Evolutionary conservation across 2,888 invertebrate species (phyloP).

Genomic region (Eutolmus rufibarbis): DNA sequence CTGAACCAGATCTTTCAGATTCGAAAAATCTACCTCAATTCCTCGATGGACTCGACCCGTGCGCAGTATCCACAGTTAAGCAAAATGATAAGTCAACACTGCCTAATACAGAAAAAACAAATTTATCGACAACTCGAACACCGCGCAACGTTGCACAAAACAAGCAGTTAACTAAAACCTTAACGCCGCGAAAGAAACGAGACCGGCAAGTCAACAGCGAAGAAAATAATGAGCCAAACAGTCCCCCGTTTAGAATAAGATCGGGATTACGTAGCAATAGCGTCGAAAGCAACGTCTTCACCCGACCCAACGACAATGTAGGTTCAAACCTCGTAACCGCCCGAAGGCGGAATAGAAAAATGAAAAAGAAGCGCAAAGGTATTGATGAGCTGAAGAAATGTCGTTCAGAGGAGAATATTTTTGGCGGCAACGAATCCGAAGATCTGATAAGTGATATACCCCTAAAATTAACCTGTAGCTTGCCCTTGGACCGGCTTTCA

Average conservation of each 20-base stretch:
- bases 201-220: constrained; percentile 39
- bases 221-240: constrained; percentile 28
- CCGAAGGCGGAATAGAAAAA: not conserved
- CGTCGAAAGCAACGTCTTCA: constrained; percentile 47
- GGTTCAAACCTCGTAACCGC: not conserved
- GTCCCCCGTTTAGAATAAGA: constrained; percentile 45
- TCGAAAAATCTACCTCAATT: constrained; percentile 40
- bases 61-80: constrained; percentile 11
- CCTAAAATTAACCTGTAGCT: constrained; percentile 53
- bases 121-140: constrained; percentile 32
- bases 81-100: constrained; percentile 24
- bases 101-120: constrained; percentile 33
- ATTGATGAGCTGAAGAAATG: constrained; percentile 42
- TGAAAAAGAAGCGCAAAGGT: constrained; percentile 44
- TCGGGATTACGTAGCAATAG: constrained; percentile 50
- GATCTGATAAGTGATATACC: not conserved
- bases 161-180: constrained; percentile 33
- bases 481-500: constrained; percentile 59
- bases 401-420: constrained; percentile 40
- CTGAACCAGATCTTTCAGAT: constrained; percentile 44
- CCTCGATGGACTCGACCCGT: constrained; percentile 33
- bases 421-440: not conserved
- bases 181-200: constrained; percentile 47
- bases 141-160: constrained; percentile 11
- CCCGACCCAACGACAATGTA: constrained; percentile 29